Conservation (phyloP, 2,113 vertebrate species). For the Solea solea region DNA sequence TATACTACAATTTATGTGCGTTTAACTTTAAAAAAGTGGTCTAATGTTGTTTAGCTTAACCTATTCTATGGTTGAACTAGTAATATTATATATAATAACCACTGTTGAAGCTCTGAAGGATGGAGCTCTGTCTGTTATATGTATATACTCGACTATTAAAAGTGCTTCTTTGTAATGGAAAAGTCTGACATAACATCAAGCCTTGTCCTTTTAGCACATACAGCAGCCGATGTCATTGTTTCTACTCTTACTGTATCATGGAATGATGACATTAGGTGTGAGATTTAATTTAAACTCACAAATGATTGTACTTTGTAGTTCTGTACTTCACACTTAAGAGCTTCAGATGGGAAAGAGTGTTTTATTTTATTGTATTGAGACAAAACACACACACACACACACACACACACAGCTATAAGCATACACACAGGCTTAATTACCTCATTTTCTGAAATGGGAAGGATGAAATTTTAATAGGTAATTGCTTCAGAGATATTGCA, state of each 20-base stretch:
- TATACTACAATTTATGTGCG: too few relatives aligned
- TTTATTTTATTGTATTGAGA: constrained; percentile 41
- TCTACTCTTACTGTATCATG: background rate
- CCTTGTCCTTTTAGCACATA: background rate
- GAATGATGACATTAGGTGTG: background rate
- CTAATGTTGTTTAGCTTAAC: too few relatives aligned
- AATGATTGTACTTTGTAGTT: constrained; percentile 28
- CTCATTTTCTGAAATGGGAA: constrained; percentile 69
- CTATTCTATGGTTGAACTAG: too few relatives aligned
- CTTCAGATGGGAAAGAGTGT: constrained; percentile 41
- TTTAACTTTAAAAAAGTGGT: too few relatives aligned
- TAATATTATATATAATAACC: too few relatives aligned
- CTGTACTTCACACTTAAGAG: constrained; percentile 39
- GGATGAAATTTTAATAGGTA: constrained; percentile 70
- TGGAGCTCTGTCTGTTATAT: too few relatives aligned
- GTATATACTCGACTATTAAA: too few relatives aligned
- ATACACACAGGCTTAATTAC: constrained; percentile 71
- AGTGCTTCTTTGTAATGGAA: too few relatives aligned
- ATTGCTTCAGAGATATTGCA: constrained; percentile 68
- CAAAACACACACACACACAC: constrained; percentile 10
- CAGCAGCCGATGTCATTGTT: constrained; percentile 18
- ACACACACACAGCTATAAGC: constrained; percentile 30
- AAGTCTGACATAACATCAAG: too few relatives aligned
- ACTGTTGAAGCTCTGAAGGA: too few relatives aligned
- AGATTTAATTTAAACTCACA: constrained; percentile 31